Base-by-base conservation (phyloP, 2,888 invertebrate genomes). In the Cecidostiba fungosa region DNA sequence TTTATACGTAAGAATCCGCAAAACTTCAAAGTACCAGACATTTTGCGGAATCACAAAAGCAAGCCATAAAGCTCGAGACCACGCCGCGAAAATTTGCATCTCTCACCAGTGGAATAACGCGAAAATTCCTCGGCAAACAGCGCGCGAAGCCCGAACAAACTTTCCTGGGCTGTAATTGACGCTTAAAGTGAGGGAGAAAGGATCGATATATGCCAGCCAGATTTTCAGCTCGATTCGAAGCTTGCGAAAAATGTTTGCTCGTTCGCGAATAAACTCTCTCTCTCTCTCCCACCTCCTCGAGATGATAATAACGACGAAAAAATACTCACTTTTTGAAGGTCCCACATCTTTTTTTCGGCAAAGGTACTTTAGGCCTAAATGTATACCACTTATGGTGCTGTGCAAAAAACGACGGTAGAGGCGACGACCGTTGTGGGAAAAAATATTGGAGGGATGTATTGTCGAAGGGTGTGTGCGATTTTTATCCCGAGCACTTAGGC, bases 241-340 rank as follows among this genome's bases (percentile, higher is more conserved):
- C 32, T 6, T 32, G 32, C 39, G 10, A 72, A 36, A 72, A 72
- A 39, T 72, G 72, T 72, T 72, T 72, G 39, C 72, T 43, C 39
- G 10, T 29, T 26, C 4, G 29, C 66, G 66, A n/a, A 66, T 29
- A 29, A 66, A 66, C n/a, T 14, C 26, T 26, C 62, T 1, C 59
- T 26, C n/a, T n/a, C n/a, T n/a, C 8, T n/a, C 47, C 14, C 8
- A 50, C 50, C 50, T 50, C 19, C 5, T 16, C 62, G 62, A 23
- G 10, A 62, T 62, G 10, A 62, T 62, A 6, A 23, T 10, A 23
- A 8, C 10, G 2, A 14, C 14, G 14, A 29, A 66, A 66, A 66
- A 59, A 59, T 19, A n/a, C 23, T 59, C 8, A 2, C 1, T 59
- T 23, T 23, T 5, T 0, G n/a, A 6, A 19, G 54, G 54, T n/a